phyloP scores from a whole-genome alignment of 2,888 invertebrate genomes.

The Troides aeacus region DNA sequence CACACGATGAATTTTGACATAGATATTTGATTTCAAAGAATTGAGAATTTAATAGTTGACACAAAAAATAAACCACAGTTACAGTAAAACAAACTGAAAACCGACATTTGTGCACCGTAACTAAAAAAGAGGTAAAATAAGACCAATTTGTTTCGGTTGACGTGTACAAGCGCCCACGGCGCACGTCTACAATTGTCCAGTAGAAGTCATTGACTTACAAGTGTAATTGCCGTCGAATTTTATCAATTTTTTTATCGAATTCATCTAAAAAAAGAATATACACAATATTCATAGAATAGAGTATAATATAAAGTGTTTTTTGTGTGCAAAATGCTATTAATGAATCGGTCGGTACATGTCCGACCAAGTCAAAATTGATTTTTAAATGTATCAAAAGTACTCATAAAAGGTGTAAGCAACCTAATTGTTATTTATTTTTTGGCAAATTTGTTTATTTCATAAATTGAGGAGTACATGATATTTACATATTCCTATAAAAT shows the following conservation, averaged over 20 bases:
- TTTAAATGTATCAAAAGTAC: no score
- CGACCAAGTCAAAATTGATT: no score
- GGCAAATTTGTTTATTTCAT: no score
- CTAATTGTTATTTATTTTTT: no score
- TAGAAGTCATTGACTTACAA: slow-evolving; percentile 62
- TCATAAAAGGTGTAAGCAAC: no score
- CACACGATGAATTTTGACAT: neutral
- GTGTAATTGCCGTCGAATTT: neutral
- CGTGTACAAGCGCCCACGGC: slow-evolving; percentile 45
- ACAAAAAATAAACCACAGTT: neutral
- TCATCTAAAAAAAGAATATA: neutral
- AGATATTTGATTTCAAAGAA: neutral
- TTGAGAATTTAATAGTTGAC: neutral
- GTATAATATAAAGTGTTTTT: no score
- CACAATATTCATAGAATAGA: neutral
- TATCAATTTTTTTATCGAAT: neutral
- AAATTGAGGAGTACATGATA: no score
- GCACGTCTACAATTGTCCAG: slow-evolving; percentile 55
- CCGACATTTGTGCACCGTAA: neutral
- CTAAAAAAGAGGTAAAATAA: slow-evolving; percentile 11
- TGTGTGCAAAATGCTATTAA: no score
- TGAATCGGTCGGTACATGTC: no score
- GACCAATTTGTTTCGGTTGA: slow-evolving; percentile 24
- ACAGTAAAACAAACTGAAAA: neutral
- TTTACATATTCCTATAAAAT: no score